These are phyloP conservation scores for Enteromius paludinosus DNA, from an alignment of 2,797 vertebrate species.

Conservation along the genomic window DNA sequence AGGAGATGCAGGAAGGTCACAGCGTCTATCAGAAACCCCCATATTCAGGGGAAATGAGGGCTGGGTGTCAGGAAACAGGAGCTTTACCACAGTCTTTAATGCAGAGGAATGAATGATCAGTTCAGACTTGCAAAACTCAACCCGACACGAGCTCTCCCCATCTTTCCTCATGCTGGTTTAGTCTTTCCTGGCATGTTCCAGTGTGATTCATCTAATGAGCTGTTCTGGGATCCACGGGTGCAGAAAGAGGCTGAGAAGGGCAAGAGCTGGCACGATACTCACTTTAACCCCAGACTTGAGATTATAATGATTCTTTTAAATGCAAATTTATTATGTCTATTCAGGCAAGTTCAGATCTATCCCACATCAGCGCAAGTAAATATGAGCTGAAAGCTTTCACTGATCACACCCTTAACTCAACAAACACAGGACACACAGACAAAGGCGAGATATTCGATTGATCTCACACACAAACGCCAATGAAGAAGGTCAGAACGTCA, in stretches of 20 bases:
- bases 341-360: not conserved
- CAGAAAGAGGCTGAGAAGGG: not conserved
- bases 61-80: conserved; percentile 55
- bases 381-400: not conserved
- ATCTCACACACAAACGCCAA: not conserved
- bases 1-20: conserved; percentile 29
- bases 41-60: conserved; percentile 66
- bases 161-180: not conserved
- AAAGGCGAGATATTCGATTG: not conserved
- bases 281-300: not conserved
- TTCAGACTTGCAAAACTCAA: not conserved
- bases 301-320: not conserved
- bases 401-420: not conserved
- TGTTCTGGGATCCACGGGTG: no score
- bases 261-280: not conserved
- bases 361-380: not conserved
- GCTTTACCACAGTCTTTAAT: conserved; percentile 4
- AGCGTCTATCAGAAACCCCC: conserved; percentile 62
- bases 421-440: not conserved
- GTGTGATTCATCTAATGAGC: no score
- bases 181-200: not conserved
- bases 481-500: not conserved
- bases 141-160: not conserved
- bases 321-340: not conserved
- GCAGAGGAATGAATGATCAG: not conserved